Evolutionary conservation across 2,888 invertebrate species (phyloP).

Genomic region (Eristalinus aeneus): DNA sequence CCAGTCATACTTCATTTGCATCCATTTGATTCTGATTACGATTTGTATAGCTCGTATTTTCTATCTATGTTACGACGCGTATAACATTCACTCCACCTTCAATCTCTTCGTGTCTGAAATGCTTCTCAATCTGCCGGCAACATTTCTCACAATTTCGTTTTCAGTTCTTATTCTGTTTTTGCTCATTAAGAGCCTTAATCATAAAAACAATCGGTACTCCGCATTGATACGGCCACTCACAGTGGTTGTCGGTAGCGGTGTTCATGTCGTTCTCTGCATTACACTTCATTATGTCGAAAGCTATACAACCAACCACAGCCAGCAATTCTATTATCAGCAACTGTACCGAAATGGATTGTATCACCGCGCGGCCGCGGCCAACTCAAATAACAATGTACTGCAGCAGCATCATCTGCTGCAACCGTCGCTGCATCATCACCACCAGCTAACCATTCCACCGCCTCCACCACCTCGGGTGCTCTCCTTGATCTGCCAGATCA

Average conservation of each 20-base stretch:
- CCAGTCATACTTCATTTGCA: slow-evolving; percentile 92
- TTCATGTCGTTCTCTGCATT: slow-evolving; percentile 91
- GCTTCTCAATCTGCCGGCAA: slow-evolving; percentile 91
- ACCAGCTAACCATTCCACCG: slow-evolving; percentile 73
- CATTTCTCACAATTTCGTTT: slow-evolving; percentile 94
- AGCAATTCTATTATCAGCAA: slow-evolving; percentile 77
- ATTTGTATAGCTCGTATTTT: slow-evolving; percentile 92
- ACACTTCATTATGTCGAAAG: slow-evolving; percentile 90
- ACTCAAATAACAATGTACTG: slow-evolving; percentile 73
- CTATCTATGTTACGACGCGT: slow-evolving; percentile 95
- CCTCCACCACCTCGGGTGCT: slow-evolving; percentile 82
- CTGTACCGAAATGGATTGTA: slow-evolving; percentile 73
- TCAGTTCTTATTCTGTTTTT: slow-evolving; percentile 92
- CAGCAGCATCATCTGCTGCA: slow-evolving; percentile 74
- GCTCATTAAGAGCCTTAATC: slow-evolving; percentile 89
- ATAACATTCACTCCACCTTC: slow-evolving; percentile 91
- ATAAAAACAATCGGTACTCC: slow-evolving; percentile 86
- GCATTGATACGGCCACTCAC: slow-evolving; percentile 89
- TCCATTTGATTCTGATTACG: slow-evolving; percentile 90
- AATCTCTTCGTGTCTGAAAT: slow-evolving; percentile 90
- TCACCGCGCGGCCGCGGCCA: slow-evolving; percentile 68
- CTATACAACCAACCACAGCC: slow-evolving; percentile 78
- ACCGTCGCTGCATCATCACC: slow-evolving; percentile 67
- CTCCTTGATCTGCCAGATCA: slow-evolving; percentile 90
- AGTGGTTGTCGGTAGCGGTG: slow-evolving; percentile 88